These are phyloP conservation scores for Pseudomyrmex sp. DNA, from an alignment of 1,140 invertebrate genomes.

Conservation along the genomic window DNA sequence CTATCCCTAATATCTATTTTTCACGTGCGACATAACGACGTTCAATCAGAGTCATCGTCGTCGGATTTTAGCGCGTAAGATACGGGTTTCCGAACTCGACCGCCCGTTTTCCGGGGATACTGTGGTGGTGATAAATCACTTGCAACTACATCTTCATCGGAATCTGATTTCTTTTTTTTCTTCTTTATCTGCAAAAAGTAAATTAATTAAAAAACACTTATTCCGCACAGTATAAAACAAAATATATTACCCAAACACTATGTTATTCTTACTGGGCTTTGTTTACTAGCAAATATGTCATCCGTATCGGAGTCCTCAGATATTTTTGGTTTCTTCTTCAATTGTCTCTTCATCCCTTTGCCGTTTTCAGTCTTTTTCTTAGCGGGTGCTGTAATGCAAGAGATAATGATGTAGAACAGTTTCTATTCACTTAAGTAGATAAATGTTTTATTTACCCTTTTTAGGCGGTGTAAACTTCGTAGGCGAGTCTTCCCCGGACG, in stretches of 20 bases:
- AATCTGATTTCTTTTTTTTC: slow-evolving; percentile 72
- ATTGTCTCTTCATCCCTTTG: slow-evolving; percentile 73
- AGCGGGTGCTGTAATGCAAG: slow-evolving; percentile 62
- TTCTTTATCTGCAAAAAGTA: slow-evolving; percentile 72
- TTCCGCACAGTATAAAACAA: not conserved
- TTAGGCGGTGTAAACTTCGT: slow-evolving; percentile 68
- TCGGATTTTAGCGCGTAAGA: slow-evolving; percentile 78
- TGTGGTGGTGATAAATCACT: slow-evolving; percentile 62
- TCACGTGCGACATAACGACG: not conserved
- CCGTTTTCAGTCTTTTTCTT: slow-evolving; percentile 82
- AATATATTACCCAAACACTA: not conserved
- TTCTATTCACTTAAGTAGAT: not conserved
- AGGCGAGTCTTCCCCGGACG: slow-evolving; percentile 77
- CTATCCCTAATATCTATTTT: slow-evolving; percentile 7
- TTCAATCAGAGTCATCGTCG: slow-evolving; percentile 77
- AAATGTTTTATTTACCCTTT: slow-evolving; percentile 68
- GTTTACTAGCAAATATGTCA: slow-evolving; percentile 69
- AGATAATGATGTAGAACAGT: not conserved
- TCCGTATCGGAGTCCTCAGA: slow-evolving; percentile 77
- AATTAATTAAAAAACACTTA: slow-evolving; percentile 1
- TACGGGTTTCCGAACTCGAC: slow-evolving; percentile 76
- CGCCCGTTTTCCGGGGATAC: slow-evolving; percentile 66
- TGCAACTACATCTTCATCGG: slow-evolving; percentile 64
- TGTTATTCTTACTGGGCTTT: slow-evolving; percentile 65
- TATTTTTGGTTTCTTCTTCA: slow-evolving; percentile 76